Conservation (phyloP, 2,888 invertebrate genomes). For the Ligdia adustata region DNA sequence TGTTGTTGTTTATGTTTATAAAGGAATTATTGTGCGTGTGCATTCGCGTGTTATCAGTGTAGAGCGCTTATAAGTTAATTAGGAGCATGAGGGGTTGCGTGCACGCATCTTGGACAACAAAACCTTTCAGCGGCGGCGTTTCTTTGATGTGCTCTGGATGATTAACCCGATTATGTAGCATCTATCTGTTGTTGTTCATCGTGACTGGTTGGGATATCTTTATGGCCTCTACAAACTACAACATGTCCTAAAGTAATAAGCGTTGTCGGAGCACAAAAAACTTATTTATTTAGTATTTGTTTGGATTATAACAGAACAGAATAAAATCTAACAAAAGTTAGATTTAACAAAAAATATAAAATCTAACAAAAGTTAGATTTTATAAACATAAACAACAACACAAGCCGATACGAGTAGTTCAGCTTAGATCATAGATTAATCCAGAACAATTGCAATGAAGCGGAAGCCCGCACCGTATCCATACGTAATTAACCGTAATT, state of each 20-base stretch:
- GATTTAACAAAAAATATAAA: no score
- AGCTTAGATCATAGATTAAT: constrained; percentile 17
- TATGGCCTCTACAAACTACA: constrained; percentile 12
- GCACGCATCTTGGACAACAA: constrained; percentile 64
- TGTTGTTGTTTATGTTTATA: constrained; percentile 25
- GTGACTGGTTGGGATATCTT: constrained; percentile 37
- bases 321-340: no score
- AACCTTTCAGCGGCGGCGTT: constrained; percentile 64
- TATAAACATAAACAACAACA: constrained; percentile 25
- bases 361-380: no score
- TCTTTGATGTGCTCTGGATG: constrained; percentile 60
- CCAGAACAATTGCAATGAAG: constrained; percentile 28
- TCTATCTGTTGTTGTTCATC: constrained; percentile 48
- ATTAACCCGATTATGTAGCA: constrained; percentile 54
- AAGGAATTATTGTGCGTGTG: constrained; percentile 35
- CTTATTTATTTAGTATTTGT: constrained; percentile 4
- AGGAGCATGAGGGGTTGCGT: constrained; percentile 61
- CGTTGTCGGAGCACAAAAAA: neutral
- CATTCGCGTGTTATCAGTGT: constrained; percentile 43
- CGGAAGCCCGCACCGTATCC: constrained; percentile 36
- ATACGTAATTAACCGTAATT: constrained; percentile 39
- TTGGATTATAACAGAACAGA: no score
- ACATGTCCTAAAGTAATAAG: constrained; percentile 8
- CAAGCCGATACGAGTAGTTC: constrained; percentile 7
- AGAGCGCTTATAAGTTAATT: constrained; percentile 67